A percentile compares a stretch with the other conserved stretches of the same genome.
Evolutionary conservation across 2,888 invertebrate genomes (phyloP).

Genomic region (Omphaloscelis lunosa): DNA sequence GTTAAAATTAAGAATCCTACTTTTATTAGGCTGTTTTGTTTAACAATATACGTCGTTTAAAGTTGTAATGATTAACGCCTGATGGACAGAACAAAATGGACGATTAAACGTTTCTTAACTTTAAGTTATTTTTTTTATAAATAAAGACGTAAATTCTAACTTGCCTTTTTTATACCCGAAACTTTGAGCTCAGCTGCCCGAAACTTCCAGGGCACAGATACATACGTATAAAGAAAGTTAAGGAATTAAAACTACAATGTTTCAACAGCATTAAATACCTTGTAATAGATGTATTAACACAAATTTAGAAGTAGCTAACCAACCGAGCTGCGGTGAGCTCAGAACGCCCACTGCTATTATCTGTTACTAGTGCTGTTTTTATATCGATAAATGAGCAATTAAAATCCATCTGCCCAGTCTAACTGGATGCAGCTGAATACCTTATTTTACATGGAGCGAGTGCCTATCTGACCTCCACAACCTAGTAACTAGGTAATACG

Average conservation of each 20-base stretch:
- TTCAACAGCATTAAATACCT: neutral
- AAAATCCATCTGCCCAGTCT: too few species aligned
- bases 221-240: neutral
- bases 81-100: too few species aligned
- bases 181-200: neutral
- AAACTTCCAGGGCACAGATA: neutral
- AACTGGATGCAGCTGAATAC: too few species aligned
- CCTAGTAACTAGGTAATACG: too few species aligned
- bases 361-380: constrained; percentile 20
- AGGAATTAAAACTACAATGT: neutral
- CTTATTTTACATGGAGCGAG: too few species aligned
- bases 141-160: neutral
- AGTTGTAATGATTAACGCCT: too few species aligned
- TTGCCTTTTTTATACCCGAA: neutral
- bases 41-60: too few species aligned
- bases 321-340: constrained; percentile 22
- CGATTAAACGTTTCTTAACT: neutral
- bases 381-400: constrained; percentile 13
- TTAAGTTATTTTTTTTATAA: neutral
- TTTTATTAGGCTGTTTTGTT: neutral
- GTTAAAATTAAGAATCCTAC: neutral
- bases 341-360: constrained; percentile 47
- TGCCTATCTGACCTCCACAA: too few species aligned
- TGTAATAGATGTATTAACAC: constrained; percentile 43
- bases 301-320: constrained; percentile 41